Conservation (phyloP, 2,797 vertebrate species). For the Spheniscus humboldti region DNA sequence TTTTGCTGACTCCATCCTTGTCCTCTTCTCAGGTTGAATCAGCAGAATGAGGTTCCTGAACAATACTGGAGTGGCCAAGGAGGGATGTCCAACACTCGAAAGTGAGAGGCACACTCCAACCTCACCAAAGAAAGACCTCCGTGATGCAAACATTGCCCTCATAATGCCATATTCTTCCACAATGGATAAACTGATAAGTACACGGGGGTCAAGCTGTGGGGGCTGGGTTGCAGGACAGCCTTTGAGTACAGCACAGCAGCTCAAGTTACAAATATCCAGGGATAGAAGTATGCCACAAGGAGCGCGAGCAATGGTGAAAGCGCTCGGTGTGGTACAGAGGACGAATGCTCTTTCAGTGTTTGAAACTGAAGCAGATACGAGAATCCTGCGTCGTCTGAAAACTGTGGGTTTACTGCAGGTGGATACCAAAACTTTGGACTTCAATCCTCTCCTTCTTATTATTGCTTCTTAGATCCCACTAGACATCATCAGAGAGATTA, state of each 20-base stretch:
- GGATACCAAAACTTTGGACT: not conserved
- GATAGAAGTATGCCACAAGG: rapidly evolving
- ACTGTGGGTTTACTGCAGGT: not conserved
- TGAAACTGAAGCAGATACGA: not conserved
- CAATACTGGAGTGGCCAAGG: not conserved
- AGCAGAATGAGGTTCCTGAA: not conserved
- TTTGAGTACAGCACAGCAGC: not conserved
- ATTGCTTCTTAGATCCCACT: not conserved
- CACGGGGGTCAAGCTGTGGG: rapidly evolving
- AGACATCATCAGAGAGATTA: not conserved
- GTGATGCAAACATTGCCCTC: not conserved
- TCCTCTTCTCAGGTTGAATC: not conserved
- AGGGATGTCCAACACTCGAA: not conserved
- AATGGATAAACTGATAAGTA: not conserved
- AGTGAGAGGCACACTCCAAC: not conserved
- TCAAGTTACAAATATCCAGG: not conserved
- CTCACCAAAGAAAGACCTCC: not conserved
- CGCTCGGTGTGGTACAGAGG: rapidly evolving
- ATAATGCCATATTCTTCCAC: not conserved
- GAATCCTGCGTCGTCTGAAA: not conserved
- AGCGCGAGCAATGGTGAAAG: rapidly evolving
- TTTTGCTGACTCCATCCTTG: not conserved
- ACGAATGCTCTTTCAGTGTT: not conserved
- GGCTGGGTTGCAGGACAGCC: not conserved
- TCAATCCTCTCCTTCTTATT: not conserved